phyloP scores from a whole-genome alignment of 1,140 invertebrate species.

The Drosophila pruinosa region DNA sequence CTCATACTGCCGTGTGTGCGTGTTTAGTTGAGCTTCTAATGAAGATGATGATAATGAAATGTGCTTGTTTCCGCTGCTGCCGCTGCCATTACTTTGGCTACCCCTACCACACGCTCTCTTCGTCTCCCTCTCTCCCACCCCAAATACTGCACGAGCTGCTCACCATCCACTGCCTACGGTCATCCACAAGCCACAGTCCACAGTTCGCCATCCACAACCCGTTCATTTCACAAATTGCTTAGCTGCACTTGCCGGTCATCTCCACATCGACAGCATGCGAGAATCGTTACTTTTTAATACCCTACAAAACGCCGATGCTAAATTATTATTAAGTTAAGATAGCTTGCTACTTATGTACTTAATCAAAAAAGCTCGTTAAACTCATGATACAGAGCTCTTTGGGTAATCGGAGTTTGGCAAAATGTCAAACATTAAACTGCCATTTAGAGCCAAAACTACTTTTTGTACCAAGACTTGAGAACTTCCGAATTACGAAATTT shows the following conservation, averaged over 20 bases:
- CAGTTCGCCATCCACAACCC: constrained; percentile 48
- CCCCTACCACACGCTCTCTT: no score
- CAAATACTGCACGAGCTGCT: constrained; percentile 6
- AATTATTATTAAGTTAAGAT: neutral
- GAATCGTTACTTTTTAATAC: constrained; percentile 40
- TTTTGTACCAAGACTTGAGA: no score
- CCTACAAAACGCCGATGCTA: constrained; percentile 13
- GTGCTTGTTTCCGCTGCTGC: constrained; percentile 36
- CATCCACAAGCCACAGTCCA: constrained; percentile 30
- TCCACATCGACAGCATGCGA: constrained; percentile 7
- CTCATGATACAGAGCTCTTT: neutral
- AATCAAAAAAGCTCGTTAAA: neutral
- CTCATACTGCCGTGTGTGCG: constrained; percentile 9
- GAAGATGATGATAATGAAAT: constrained; percentile 75
- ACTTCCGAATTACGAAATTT: no score
- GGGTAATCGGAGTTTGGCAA: neutral
- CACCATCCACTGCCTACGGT: constrained; percentile 6
- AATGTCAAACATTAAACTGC: neutral
- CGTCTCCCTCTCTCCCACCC: neutral
- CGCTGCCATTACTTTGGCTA: neutral
- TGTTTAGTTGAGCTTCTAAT: constrained; percentile 56
- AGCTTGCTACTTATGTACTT: neutral
- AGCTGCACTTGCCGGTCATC: constrained; percentile 42
- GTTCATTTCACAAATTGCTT: constrained; percentile 56
- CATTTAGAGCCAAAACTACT: neutral